Evolutionary conservation across 2,113 vertebrate genomes (phyloP), one percentile per base, ranked within the genome.

Genomic region (Dipodomys stephensi): DNA sequence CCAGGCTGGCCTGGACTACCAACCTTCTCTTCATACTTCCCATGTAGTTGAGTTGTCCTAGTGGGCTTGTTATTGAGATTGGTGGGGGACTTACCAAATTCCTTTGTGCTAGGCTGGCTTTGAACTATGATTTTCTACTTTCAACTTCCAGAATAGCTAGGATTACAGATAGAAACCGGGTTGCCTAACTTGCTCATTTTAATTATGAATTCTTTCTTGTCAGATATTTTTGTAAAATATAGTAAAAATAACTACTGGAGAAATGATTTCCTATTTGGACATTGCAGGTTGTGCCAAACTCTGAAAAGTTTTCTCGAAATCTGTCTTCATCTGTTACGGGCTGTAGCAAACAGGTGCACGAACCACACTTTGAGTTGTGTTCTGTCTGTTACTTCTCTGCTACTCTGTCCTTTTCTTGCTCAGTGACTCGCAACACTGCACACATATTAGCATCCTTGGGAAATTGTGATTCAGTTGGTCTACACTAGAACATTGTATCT

Each of bases 401-500:
- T 7, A 0, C 6, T 4, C 9, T 11, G 0, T 65, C 44, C 11
- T 32, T n/a, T 16, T 65, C 28, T 73, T 60, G 28, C 19, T 30
- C 9, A 1, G 20, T 9, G 2, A 8, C 46, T 72, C 23, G 68
- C 22, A 22, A 2, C 22, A 18, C 67, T 60, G 8, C 1, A 0
- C 32, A 30, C 28, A 35, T 7, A n/a, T 22, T 0, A 30, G 62
- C 11, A 28, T 5, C 32, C 9, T 15, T 25, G 60, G 87, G 39
- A 12, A 23, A 53, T 32, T 49, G 32, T 80, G 60, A 12, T 30
- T 60, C 32, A 18, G 6, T 35, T 12, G 12, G 25, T 78, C 23
- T 53, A 62, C 22, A 46, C 4, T 62, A 18, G 20, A 7, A 49
- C 12, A 12, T 49, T 49, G 49, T 49, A 49, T 49, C 8, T 12